Conservation (phyloP, 2,888 invertebrate genomes). For the Amiota minor region DNA sequence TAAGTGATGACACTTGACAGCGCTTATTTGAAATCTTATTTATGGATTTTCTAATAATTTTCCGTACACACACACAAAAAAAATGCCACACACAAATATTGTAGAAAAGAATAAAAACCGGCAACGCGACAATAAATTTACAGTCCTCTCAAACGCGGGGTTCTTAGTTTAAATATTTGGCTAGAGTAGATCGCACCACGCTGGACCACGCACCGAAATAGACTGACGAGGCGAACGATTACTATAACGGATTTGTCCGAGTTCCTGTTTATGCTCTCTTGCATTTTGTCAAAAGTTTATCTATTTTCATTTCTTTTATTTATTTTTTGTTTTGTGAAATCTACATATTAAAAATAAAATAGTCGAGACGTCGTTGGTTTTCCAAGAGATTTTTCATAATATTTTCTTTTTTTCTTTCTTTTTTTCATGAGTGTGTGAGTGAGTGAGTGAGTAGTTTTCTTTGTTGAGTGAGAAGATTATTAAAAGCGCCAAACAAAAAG, state of each 20-base stretch:
- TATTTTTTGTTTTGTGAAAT: conserved; percentile 33
- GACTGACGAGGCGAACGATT: conserved; percentile 56
- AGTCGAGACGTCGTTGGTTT: neutral
- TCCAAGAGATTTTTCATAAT: conserved; percentile 36
- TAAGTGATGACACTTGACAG: conserved; percentile 11
- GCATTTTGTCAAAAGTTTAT: conserved; percentile 31
- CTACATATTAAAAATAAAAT: conserved; percentile 10
- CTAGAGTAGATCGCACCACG: conserved; percentile 54
- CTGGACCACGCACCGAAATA: conserved; percentile 72
- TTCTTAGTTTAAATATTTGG: conserved; percentile 13
- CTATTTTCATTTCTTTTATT: conserved; percentile 16
- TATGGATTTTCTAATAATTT: conserved; percentile 1
- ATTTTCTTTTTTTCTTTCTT: conserved; percentile 26
- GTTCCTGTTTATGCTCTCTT: conserved; percentile 36
- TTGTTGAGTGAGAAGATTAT: conserved; percentile 3
- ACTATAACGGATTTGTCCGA: conserved; percentile 22
- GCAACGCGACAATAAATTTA: neutral
- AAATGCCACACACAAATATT: too few species aligned
- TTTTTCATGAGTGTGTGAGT: conserved; percentile 34
- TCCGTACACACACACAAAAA: neutral
- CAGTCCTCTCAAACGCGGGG: neutral
- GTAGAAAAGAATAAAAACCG: neutral
- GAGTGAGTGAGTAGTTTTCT: conserved; percentile 30
- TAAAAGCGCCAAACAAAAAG: neutral
- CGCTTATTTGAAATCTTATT: conserved; percentile 1